Evolutionary conservation across 2,797 vertebrate genomes (phyloP).

Genomic region (Syncerus caffer): DNA sequence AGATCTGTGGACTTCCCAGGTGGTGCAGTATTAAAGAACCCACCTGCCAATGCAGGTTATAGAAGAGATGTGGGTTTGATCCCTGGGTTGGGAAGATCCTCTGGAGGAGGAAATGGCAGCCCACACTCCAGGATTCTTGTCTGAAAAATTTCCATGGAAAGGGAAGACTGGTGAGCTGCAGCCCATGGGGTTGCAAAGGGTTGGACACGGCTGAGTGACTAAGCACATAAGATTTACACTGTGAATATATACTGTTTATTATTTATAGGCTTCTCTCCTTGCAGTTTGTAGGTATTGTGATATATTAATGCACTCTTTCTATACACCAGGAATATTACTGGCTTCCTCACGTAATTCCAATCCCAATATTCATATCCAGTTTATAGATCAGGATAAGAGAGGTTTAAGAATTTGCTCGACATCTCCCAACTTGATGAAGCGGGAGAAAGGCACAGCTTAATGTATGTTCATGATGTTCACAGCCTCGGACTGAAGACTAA

Average conservation of each 20-base stretch:
- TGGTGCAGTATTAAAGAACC: neutral
- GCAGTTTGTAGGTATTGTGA: neutral
- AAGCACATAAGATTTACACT: neutral
- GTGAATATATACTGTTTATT: neutral
- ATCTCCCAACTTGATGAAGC: neutral
- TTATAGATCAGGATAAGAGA: accelerated
- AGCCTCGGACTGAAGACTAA: neutral
- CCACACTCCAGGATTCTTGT: neutral
- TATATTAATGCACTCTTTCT: accelerated
- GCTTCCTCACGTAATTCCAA: neutral
- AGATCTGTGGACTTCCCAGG: neutral
- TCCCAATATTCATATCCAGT: accelerated
- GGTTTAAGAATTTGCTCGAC: neutral
- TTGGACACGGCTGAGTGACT: neutral
- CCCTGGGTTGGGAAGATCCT: neutral
- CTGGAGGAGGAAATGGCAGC: neutral
- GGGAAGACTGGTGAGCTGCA: neutral
- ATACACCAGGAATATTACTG: accelerated
- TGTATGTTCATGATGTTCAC: accelerated
- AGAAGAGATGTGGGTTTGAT: neutral
- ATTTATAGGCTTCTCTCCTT: no score
- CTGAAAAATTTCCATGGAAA: neutral
- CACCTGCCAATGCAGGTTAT: neutral
- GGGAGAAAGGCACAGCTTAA: accelerated
- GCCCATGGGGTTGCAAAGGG: neutral